phyloP scores from a whole-genome alignment of 2,113 vertebrate genomes.

The Cyprinodon tularosa region DNA sequence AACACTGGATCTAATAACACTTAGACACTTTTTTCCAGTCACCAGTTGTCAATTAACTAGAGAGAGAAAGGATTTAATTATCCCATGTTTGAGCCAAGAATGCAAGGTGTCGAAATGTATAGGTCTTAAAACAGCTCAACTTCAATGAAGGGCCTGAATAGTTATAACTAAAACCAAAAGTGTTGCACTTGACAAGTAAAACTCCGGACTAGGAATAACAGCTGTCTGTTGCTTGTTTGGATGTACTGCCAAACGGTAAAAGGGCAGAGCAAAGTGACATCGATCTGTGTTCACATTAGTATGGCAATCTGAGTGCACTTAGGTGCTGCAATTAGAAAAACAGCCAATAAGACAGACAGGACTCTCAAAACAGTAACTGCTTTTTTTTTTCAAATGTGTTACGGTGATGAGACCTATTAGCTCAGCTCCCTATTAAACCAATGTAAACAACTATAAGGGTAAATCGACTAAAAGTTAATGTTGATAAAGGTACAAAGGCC shows the following conservation, averaged over 20 bases:
- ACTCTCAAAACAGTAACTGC: conserved; percentile 42
- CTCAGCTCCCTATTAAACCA: conserved; percentile 20
- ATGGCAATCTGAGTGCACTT: conserved; percentile 77
- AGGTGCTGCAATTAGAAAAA: conserved; percentile 80
- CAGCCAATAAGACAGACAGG: conserved; percentile 65
- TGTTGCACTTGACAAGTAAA: conserved; percentile 17
- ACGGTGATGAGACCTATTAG: conserved; percentile 20
- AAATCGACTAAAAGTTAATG: conserved; percentile 8
- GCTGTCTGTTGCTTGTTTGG: conserved; percentile 59
- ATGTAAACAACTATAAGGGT: conserved; percentile 22
- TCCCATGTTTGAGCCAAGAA: conserved; percentile 14
- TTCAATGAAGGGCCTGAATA: conserved; percentile 22
- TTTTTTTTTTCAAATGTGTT: conserved; percentile 34
- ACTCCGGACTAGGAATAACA: conserved; percentile 28
- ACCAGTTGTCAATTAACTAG: conserved; percentile 51
- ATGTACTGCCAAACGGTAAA: conserved; percentile 50
- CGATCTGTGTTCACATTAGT: conserved; percentile 82
- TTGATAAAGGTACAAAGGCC: neutral
- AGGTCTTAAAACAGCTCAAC: conserved; percentile 22
- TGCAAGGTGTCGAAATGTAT: conserved; percentile 16
- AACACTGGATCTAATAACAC: no score
- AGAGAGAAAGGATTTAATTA: conserved; percentile 45
- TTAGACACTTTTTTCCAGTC: no score
- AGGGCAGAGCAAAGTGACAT: conserved; percentile 79
- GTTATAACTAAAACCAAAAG: conserved; percentile 40